Evolutionary conservation across 2,888 invertebrate species (phyloP).

Genomic region (Hesperia comma): DNA sequence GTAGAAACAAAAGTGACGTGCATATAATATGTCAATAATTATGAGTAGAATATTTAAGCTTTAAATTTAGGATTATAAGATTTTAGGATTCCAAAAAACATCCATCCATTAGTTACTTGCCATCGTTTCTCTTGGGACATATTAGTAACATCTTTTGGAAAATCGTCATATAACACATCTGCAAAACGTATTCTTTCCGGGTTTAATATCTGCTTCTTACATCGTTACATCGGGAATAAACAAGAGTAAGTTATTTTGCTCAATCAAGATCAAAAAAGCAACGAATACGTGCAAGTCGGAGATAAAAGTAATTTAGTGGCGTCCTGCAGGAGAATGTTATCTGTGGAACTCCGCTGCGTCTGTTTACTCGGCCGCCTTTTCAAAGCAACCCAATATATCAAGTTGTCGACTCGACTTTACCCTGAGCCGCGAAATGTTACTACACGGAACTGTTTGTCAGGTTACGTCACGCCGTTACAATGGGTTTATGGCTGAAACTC

Average conservation of each 20-base stretch:
- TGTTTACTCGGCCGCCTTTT: conserved; percentile 72
- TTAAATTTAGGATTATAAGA: too few relatives aligned
- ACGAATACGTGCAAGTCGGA: conserved; percentile 58
- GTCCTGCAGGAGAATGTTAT: conserved; percentile 63
- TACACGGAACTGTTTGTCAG: conserved; percentile 70
- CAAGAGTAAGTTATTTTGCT: conserved; percentile 9
- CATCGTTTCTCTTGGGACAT: too few relatives aligned
- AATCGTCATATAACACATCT: too few relatives aligned
- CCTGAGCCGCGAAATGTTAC: conserved; percentile 63
- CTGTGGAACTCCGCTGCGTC: conserved; percentile 52
- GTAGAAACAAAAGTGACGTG: too few relatives aligned
- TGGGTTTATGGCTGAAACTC: conserved; percentile 47
- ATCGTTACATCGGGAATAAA: neutral
- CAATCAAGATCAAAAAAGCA: conserved; percentile 40
- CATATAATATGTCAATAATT: too few relatives aligned
- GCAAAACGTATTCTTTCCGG: too few relatives aligned
- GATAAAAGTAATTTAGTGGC: conserved; percentile 75
- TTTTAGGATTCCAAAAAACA: too few relatives aligned
- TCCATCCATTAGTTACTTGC: too few relatives aligned
- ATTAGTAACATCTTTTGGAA: too few relatives aligned
- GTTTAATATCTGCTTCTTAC: neutral
- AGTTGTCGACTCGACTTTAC: conserved; percentile 69
- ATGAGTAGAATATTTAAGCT: too few relatives aligned
- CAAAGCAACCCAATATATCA: conserved; percentile 79
- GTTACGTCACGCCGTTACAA: conserved; percentile 60